Percentiles rank a stretch among this genome's conserved stretches.
Conservation (phyloP, 1,140 invertebrate species). For the Drosophila nebulosa region DNA sequence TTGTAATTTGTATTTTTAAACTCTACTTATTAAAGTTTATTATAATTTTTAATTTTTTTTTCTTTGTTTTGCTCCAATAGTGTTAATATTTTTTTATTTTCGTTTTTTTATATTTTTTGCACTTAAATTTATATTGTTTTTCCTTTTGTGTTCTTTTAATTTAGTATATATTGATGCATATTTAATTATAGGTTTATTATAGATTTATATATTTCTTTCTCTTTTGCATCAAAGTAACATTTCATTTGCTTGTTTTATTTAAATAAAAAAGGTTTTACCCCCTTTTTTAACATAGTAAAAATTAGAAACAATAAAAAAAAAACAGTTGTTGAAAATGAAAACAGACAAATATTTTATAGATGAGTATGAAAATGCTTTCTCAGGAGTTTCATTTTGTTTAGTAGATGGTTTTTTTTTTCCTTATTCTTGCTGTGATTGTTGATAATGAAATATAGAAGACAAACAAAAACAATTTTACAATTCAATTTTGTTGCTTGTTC, state of each 20-base stretch:
- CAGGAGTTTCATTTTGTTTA: slow-evolving; percentile 19
- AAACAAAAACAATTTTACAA: slow-evolving; percentile 42
- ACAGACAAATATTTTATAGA: slow-evolving; percentile 32
- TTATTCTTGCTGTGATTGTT: background rate
- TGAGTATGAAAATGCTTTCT: slow-evolving; percentile 56
- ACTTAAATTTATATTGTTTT: slow-evolving; percentile 32
- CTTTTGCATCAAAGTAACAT: slow-evolving; percentile 40
- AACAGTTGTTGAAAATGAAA: slow-evolving; percentile 37
- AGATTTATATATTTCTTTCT: slow-evolving; percentile 13
- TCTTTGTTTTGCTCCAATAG: slow-evolving; percentile 64
- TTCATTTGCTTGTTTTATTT: slow-evolving; percentile 38
- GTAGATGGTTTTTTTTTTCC: slow-evolving; percentile 24
- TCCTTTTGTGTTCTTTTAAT: slow-evolving; percentile 29
- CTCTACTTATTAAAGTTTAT: slow-evolving; percentile 57
- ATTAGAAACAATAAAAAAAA: slow-evolving; percentile 58
- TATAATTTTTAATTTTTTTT: slow-evolving; percentile 31
- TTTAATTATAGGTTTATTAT: slow-evolving; percentile 42
- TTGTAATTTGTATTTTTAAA: slow-evolving; percentile 23
- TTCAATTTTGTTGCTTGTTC: background rate
- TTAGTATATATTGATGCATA: slow-evolving; percentile 45
- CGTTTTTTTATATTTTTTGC: slow-evolving; percentile 24
- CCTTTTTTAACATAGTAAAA: slow-evolving; percentile 65
- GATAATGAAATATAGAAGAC: slow-evolving; percentile 27
- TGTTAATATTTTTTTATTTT: slow-evolving; percentile 50
- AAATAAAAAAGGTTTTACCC: slow-evolving; percentile 46